A percentile compares a stretch with the other conserved stretches of the same genome.
Evolutionary conservation across 2,888 invertebrate species (phyloP).

Genomic region (Andrena bucephala): DNA sequence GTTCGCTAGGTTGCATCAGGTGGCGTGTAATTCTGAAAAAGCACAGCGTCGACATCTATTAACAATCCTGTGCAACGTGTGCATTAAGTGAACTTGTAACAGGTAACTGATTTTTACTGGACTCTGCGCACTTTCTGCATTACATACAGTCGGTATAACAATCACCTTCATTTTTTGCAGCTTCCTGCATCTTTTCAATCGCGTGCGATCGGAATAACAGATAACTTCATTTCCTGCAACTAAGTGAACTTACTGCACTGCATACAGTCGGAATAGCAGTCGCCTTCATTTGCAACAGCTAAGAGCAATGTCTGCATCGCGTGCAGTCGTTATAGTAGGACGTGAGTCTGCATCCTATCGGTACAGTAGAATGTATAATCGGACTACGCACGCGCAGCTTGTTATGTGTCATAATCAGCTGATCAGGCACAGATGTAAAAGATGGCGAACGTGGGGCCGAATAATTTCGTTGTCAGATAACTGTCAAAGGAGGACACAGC

Average conservation of each 20-base stretch:
- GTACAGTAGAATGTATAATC: background rate
- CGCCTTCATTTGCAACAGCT: too few relatives aligned
- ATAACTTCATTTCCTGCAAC: background rate
- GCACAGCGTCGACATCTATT: background rate
- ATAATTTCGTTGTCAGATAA: slow-evolving; percentile 54
- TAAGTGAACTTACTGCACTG: too few relatives aligned
- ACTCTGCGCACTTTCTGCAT: too few relatives aligned
- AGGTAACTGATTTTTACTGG: too few relatives aligned
- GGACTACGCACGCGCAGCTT: slow-evolving; percentile 30
- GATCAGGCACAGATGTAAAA: slow-evolving; percentile 44
- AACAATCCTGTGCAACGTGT: background rate
- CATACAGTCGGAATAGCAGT: too few relatives aligned
- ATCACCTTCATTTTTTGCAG: background rate
- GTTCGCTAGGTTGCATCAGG: background rate
- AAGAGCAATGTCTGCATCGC: background rate
- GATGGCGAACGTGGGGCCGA: slow-evolving; percentile 50
- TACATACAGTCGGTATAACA: too few relatives aligned
- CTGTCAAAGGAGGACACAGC: slow-evolving; percentile 35
- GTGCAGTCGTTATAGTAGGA: background rate
- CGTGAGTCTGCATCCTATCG: background rate
- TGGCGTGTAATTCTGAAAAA: background rate
- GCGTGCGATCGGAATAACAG: background rate
- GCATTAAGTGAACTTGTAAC: background rate
- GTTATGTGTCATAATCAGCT: slow-evolving; percentile 64
- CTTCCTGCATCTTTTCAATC: too few relatives aligned